Conservation (phyloP, 2,113 vertebrate genomes). For the Heterochromis multidens region DNA sequence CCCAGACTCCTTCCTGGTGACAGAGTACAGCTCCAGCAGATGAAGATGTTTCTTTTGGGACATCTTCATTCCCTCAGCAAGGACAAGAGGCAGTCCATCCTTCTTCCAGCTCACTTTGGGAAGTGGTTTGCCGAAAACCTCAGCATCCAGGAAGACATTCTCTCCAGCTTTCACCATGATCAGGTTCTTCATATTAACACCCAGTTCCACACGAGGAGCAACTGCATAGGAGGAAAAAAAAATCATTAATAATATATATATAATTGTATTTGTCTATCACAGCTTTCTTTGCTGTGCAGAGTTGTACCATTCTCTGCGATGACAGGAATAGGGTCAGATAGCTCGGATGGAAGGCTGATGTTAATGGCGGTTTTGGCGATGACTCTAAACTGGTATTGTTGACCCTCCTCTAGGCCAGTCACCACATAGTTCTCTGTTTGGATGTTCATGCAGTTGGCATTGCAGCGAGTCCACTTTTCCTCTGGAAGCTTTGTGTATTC, state of each 20-base stretch:
- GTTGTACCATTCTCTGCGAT: conserved; percentile 89
- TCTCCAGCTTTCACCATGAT: conserved; percentile 93
- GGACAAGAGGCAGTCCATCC: conserved; percentile 78
- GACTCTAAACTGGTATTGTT: conserved; percentile 90
- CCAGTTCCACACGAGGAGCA: conserved; percentile 91
- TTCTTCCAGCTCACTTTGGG: conserved; percentile 92
- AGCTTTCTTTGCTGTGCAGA: too few relatives aligned
- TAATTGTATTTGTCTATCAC: not conserved
- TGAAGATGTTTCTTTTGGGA: conserved; percentile 84
- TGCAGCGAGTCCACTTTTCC: conserved; percentile 91
- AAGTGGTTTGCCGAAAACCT: conserved; percentile 92
- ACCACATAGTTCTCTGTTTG: conserved; percentile 88
- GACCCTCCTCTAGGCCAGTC: conserved; percentile 88
- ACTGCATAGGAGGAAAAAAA: conserved; percentile 70
- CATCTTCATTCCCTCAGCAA: conserved; percentile 91
- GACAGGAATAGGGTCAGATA: conserved; percentile 90
- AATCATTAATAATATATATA: not conserved
- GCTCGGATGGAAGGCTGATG: conserved; percentile 89
- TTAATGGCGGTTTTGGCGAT: conserved; percentile 93
- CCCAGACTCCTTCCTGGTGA: conserved; percentile 92
- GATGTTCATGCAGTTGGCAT: conserved; percentile 88
- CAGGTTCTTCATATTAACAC: conserved; percentile 89
- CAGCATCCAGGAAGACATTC: conserved; percentile 89
- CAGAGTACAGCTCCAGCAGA: conserved; percentile 88
- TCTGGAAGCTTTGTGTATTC: conserved; percentile 90